Conservation (phyloP, 2,113 vertebrate species). For the Ctenomys sociabilis region DNA sequence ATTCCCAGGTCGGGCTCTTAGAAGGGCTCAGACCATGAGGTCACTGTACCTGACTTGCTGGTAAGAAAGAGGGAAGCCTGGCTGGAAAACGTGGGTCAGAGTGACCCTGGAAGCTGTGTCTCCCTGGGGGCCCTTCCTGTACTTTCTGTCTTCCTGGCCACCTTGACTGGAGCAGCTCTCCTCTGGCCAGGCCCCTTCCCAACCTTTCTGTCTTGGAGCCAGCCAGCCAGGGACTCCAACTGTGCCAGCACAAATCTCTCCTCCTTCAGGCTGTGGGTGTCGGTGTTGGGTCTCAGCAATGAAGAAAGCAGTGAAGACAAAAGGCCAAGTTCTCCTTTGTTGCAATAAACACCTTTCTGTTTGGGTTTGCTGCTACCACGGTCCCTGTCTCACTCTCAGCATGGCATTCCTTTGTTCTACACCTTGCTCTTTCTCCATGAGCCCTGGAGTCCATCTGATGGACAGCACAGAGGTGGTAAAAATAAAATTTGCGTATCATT, state of each 20-base stretch:
- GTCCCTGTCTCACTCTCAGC: not conserved
- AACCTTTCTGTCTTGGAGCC: not conserved
- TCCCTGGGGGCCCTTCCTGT: not conserved
- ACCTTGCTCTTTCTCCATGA: not conserved
- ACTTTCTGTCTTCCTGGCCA: not conserved
- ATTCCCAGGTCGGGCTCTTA: not conserved
- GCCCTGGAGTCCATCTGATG: not conserved
- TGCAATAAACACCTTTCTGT: not conserved
- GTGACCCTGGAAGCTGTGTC: not conserved
- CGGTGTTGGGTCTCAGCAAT: not conserved
- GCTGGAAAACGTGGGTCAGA: too few relatives aligned
- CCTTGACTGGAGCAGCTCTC: not conserved
- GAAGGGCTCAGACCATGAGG: not conserved
- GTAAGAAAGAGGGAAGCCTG: not conserved
- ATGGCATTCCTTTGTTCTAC: not conserved
- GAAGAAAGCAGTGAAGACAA: not conserved
- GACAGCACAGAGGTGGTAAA: not conserved
- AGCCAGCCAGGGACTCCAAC: not conserved
- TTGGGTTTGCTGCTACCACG: not conserved
- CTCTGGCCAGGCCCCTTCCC: not conserved
- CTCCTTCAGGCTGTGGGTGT: not conserved
- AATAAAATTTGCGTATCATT: not conserved
- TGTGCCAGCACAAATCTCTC: not conserved
- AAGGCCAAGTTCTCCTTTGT: not conserved
- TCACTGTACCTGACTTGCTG: not conserved